These are phyloP conservation scores for Eupithecia centaureata DNA, from an alignment of 2,888 invertebrate species.

Conservation along the genomic window DNA sequence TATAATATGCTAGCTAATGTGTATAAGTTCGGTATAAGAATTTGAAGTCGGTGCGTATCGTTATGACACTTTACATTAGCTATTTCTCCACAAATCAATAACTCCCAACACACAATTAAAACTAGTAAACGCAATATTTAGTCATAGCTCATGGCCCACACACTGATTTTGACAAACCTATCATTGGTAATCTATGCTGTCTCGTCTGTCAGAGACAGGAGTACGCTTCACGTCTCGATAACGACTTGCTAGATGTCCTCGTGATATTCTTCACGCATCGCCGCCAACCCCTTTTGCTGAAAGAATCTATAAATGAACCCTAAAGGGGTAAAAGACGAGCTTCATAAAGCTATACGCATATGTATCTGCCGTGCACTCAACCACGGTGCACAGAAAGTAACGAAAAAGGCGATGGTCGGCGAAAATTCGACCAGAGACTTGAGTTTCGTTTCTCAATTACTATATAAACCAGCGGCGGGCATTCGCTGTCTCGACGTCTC, in stretches of 20 bases:
- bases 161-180: neutral
- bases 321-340: neutral
- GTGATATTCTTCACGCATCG: constrained; percentile 35
- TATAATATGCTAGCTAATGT: too few relatives aligned
- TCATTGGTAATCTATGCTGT: neutral
- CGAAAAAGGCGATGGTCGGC: neutral
- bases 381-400: too few relatives aligned
- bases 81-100: too few relatives aligned
- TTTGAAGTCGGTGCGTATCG: too few relatives aligned
- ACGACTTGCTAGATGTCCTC: constrained; percentile 20
- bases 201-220: neutral
- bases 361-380: too few relatives aligned
- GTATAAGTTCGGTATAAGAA: too few relatives aligned
- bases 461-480: too few relatives aligned
- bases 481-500: too few relatives aligned
- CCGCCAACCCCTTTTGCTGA: constrained; percentile 29
- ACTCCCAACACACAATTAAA: neutral
- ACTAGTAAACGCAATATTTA: neutral
- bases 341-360: neutral
- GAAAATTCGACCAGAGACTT: too few relatives aligned
- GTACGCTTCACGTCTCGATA: constrained; percentile 18
- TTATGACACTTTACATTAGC: too few relatives aligned
- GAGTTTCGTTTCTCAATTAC: too few relatives aligned
- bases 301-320: constrained; percentile 33
- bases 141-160: neutral